These are phyloP conservation scores for Andrena dorsata DNA, from an alignment of 2,888 invertebrate genomes.

Conservation along the genomic window DNA sequence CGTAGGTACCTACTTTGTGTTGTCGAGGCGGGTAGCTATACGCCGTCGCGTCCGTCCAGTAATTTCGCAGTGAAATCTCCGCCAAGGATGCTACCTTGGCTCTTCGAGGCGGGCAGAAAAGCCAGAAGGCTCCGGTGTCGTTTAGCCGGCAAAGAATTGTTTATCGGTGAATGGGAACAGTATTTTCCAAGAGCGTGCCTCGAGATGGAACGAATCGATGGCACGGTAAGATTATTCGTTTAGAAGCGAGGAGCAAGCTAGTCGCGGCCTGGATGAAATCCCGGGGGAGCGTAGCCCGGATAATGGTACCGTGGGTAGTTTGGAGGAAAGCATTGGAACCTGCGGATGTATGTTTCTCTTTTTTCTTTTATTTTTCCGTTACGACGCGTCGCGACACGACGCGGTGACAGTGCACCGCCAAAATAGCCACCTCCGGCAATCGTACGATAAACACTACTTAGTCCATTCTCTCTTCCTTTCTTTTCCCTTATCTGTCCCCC, in stretches of 20 bases:
- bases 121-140: neutral
- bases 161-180: slow-evolving; percentile 22
- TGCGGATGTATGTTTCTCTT: slow-evolving; percentile 68
- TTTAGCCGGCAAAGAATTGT: slow-evolving; percentile 9
- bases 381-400: slow-evolving; percentile 38
- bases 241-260: slow-evolving; percentile 29
- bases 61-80: slow-evolving; percentile 47
- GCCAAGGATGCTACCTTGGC: slow-evolving; percentile 21
- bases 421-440: slow-evolving; percentile 76
- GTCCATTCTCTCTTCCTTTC: slow-evolving; percentile 61
- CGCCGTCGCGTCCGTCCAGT: slow-evolving; percentile 32
- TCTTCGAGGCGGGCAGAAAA: neutral
- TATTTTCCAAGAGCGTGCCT: neutral
- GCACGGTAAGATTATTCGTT: slow-evolving; percentile 54
- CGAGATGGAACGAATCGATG: slow-evolving; percentile 42
- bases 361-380: slow-evolving; percentile 39
- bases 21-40: slow-evolving; percentile 30
- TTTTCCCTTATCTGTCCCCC: slow-evolving; percentile 27
- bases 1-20: slow-evolving; percentile 32
- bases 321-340: slow-evolving; percentile 46
- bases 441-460: slow-evolving; percentile 73
- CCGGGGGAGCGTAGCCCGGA: slow-evolving; percentile 40
- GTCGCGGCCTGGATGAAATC: slow-evolving; percentile 48
- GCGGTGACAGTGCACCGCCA: slow-evolving; percentile 71
- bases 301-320: slow-evolving; percentile 65